Evolutionary conservation across 2,888 invertebrate genomes (phyloP), one percentile per base, ranked within the genome.

Genomic region (Neoascia interrupta): DNA sequence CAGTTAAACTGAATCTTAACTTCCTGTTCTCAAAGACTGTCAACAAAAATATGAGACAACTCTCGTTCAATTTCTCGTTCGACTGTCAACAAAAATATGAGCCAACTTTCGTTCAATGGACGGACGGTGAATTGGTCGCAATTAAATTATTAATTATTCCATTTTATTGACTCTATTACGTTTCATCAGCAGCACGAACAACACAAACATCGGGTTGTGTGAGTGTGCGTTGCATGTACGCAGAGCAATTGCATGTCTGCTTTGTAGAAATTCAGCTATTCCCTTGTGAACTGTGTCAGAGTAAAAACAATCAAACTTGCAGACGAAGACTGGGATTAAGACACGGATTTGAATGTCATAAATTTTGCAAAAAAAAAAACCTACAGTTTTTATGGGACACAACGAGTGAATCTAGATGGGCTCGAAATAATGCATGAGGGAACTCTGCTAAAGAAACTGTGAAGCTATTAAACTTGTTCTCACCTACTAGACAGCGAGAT

Each of bases 281-380:
- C 72, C 76, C 76, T 60, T 31, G 76, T 26, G 76, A 76, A 76
- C 72, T 76, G 28, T 72, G 76, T 16, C 41, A 66, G 34, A 47
- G 19, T n/a, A 45, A 64, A 64, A 60, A 60, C 28, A 72, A 64
- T 58, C 53, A 61, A 31, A 28, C 4, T 11, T 15, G 31, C 26
- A 49, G 45, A 37, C 26, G 69, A 11, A 43, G 49, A 43, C 53
- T 2, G 41, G 61, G 69, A 58, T 63, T 70, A 63, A 70, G 53
- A 75, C 70, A 70, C 63, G 15, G 21, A 64, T 53, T 58, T 39
- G 70, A 64, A 76, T 76, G 70, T 76, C 75, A 76, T 76, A 76
- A 76, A 76, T 76, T 75, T 58, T 64, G 43, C 58, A 58, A 54
- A n/a, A n/a, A n/a, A n/a, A n/a, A n/a, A n/a, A n/a, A 61, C 13